Percentiles rank a stretch among this genome's conserved stretches.
Conservation (phyloP, 2,113 vertebrate genomes). For the Chamaea fasciata region DNA sequence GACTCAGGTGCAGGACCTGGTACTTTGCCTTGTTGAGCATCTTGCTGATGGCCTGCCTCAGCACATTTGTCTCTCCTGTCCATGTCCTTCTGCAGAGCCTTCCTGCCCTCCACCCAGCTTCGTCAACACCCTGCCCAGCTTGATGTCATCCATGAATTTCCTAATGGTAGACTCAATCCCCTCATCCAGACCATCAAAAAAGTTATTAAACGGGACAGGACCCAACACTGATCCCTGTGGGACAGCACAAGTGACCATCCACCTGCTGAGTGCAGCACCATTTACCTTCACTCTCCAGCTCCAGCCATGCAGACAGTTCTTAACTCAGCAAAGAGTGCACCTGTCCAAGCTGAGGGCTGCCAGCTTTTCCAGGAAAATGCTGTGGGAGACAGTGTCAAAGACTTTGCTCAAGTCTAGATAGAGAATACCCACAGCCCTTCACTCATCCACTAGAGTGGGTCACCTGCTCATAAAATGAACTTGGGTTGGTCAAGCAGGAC, state of each 20-base stretch:
- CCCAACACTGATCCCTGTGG: background rate
- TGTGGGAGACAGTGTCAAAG: background rate
- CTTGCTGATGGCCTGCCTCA: background rate
- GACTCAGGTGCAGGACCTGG: background rate
- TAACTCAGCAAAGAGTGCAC: background rate
- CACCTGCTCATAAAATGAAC: background rate
- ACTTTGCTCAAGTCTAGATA: background rate
- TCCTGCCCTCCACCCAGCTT: too few relatives aligned
- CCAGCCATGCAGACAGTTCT: background rate
- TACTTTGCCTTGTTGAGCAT: background rate
- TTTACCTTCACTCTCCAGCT: background rate
- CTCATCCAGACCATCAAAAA: background rate
- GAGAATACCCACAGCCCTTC: background rate
- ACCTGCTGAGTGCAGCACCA: too few relatives aligned
- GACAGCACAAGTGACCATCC: background rate
- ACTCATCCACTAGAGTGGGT: background rate
- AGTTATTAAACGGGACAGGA: background rate
- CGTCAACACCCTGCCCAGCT: background rate
- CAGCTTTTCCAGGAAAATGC: background rate
- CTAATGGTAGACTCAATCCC: background rate
- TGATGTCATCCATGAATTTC: background rate
- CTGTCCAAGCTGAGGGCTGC: too few relatives aligned
- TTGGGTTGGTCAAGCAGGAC: accelerated
- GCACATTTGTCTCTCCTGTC: background rate
- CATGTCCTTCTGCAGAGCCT: background rate